Conservation (phyloP, 2,113 vertebrate genomes). For the Saguinus midas region DNA sequence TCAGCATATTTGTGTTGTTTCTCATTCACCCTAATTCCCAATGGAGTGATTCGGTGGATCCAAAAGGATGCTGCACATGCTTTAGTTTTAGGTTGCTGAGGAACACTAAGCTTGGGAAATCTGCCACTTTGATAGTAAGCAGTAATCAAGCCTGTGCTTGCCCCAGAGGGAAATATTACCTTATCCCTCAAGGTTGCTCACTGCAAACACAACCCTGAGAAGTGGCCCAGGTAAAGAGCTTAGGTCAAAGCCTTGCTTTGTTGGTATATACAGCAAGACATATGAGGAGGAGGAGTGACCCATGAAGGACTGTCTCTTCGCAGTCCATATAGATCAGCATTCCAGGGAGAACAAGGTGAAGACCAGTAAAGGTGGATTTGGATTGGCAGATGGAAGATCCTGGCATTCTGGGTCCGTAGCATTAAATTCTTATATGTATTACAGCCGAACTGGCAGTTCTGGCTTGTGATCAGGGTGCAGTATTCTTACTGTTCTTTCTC, state of each 20-base stretch:
- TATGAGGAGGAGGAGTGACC: neutral
- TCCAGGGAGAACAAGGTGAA: neutral
- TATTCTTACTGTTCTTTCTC: neutral
- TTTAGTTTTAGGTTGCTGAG: neutral
- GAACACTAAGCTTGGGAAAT: neutral
- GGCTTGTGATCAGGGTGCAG: neutral
- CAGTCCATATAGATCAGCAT: neutral
- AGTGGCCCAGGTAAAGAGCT: neutral
- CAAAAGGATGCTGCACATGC: neutral
- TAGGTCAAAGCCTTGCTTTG: neutral
- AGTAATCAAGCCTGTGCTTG: neutral
- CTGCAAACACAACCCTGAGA: neutral
- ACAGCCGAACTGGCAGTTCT: neutral
- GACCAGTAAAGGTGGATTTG: neutral
- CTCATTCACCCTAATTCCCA: neutral
- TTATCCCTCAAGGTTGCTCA: neutral
- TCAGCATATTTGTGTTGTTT: neutral
- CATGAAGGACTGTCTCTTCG: neutral
- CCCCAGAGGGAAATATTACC: neutral
- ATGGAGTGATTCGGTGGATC: neutral
- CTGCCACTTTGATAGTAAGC: neutral
- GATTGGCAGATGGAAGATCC: neutral
- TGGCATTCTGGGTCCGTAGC: neutral
- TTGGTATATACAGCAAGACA: neutral
- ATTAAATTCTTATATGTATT: constrained; percentile 4